phyloP scores from a whole-genome alignment of 1,140 invertebrate species.

The Bicyclus anynana region DNA sequence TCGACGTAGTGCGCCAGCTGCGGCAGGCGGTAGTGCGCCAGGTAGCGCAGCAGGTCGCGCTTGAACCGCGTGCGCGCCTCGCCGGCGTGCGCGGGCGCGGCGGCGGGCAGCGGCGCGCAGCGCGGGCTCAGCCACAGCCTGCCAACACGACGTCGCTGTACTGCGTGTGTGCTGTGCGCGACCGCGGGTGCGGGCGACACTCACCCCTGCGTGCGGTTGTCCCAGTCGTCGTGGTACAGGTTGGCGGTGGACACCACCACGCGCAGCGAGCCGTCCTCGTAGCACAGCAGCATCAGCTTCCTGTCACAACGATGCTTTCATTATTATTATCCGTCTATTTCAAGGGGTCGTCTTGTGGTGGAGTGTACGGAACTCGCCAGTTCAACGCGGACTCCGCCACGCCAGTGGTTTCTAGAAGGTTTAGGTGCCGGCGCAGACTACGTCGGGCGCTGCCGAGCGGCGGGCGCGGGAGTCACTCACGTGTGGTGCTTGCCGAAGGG shows the following conservation, averaged over 20 bases:
- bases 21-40: slow-evolving; percentile 84
- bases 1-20: slow-evolving; percentile 85
- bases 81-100: slow-evolving; percentile 79
- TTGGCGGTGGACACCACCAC: slow-evolving; percentile 96
- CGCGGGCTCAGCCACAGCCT: slow-evolving; percentile 92
- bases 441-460: no score
- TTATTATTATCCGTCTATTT: no score
- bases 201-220: slow-evolving; percentile 95
- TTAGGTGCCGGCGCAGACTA: no score
- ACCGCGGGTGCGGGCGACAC: slow-evolving; percentile 6
- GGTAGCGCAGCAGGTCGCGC: slow-evolving; percentile 88
- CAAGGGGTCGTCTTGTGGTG: no score
- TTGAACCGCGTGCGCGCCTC: slow-evolving; percentile 93
- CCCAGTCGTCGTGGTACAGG: slow-evolving; percentile 93
- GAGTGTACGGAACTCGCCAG: no score
- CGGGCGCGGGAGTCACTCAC: slow-evolving; percentile 60
- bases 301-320: no score
- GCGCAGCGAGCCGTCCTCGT: slow-evolving; percentile 89
- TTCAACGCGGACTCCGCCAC: no score
- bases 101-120: slow-evolving; percentile 80
- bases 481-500: slow-evolving; percentile 94
- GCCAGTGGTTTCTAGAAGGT: no score
- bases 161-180: neutral
- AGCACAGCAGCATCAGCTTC: slow-evolving; percentile 93
- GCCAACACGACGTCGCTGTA: neutral